Percentiles rank a stretch among this genome's conserved stretches.
Conservation (phyloP, 2,797 vertebrate species). For the Zenarchopterus dispar region DNA sequence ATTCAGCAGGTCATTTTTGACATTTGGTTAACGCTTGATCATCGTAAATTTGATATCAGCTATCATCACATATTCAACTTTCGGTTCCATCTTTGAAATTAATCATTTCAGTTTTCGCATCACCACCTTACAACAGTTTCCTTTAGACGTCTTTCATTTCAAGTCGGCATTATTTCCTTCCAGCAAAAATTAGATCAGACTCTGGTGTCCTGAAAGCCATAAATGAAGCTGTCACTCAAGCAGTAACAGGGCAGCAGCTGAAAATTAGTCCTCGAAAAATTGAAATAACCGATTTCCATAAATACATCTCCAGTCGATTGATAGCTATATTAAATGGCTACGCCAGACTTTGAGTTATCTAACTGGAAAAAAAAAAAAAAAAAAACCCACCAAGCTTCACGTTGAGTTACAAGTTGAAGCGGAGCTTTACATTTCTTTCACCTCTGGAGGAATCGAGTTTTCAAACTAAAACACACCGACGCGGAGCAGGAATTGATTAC, state of each 20-base stretch:
- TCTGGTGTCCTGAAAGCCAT: neutral
- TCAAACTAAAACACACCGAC: too few species aligned
- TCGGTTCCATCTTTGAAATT: neutral
- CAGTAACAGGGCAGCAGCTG: neutral
- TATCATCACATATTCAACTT: neutral
- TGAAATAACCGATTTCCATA: neutral
- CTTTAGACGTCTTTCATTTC: neutral
- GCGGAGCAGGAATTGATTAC: too few species aligned
- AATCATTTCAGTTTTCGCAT: neutral
- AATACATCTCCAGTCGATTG: neutral
- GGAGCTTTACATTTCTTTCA: too few species aligned
- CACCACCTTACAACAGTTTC: neutral
- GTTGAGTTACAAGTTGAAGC: too few species aligned
- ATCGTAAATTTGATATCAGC: neutral
- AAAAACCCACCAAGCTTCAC: too few species aligned
- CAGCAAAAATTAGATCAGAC: neutral
- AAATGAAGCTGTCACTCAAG: conserved; percentile 8
- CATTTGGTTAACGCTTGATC: neutral
- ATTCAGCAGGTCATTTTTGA: neutral
- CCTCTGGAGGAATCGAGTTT: too few species aligned
- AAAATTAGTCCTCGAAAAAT: neutral
- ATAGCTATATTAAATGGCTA: neutral
- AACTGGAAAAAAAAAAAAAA: too few species aligned
- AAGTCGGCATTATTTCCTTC: neutral
- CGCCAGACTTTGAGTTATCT: neutral